These are phyloP conservation scores for Synergus laeviventris DNA, from an alignment of 2,888 invertebrate species.

Conservation along the genomic window DNA sequence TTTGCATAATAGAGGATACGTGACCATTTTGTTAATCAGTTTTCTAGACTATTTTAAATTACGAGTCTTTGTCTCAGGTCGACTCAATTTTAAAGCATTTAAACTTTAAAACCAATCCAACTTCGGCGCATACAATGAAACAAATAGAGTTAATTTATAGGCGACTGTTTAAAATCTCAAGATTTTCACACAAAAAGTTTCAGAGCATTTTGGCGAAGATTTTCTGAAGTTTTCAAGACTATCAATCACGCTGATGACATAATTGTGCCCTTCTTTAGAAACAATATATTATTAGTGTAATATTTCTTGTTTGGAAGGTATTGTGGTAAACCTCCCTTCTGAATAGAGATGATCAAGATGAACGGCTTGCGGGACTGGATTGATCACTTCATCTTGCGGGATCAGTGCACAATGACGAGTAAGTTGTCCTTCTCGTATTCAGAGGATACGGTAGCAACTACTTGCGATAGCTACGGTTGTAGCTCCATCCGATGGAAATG, in stretches of 20 bases:
- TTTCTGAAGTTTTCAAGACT: neutral
- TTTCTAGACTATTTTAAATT: slow-evolving; percentile 3
- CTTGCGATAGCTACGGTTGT: slow-evolving; percentile 33
- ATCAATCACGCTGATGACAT: neutral
- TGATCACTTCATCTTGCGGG: slow-evolving; percentile 26
- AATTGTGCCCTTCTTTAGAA: neutral
- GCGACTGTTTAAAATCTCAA: neutral
- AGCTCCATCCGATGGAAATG: slow-evolving; percentile 25
- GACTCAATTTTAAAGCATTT: no score
- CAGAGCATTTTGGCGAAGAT: neutral
- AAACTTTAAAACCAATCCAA: no score
- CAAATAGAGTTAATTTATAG: no score
- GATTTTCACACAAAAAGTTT: neutral
- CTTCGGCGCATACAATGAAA: no score
- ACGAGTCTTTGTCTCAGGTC: no score
- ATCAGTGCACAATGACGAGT: slow-evolving; percentile 35
- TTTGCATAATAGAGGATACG: neutral
- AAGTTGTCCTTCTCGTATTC: slow-evolving; percentile 31
- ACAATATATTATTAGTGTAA: neutral
- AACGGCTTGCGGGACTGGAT: slow-evolving; percentile 9
- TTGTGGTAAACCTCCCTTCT: neutral
- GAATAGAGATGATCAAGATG: slow-evolving; percentile 38
- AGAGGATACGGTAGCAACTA: slow-evolving; percentile 7
- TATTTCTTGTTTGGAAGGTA: neutral
- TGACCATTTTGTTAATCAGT: slow-evolving; percentile 1